These are phyloP conservation scores for Tryphoninae sp. DNA, from an alignment of 2,888 invertebrate species.

Conservation along the genomic window DNA sequence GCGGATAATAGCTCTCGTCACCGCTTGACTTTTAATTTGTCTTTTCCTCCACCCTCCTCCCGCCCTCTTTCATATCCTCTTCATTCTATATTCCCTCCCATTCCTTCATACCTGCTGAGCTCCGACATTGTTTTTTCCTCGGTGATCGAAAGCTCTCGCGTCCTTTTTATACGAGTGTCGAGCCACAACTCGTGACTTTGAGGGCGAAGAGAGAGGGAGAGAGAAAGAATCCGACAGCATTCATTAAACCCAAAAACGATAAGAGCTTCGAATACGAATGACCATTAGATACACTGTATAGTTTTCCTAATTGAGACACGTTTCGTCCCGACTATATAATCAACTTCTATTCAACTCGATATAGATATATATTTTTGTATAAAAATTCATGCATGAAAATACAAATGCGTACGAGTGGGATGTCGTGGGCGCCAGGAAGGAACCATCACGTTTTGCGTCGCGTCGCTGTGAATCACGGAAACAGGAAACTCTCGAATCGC, in stretches of 20 bases:
- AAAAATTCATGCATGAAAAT: conserved; percentile 3
- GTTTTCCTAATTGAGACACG: conserved; percentile 50
- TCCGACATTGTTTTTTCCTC: conserved; percentile 27
- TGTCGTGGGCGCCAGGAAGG: conserved; percentile 73
- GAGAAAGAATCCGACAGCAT: background rate
- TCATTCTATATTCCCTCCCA: background rate
- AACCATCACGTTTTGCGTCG: conserved; percentile 68
- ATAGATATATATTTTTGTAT: conserved; percentile 8
- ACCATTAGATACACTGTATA: background rate
- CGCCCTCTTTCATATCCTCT: conserved; percentile 1
- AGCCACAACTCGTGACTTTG: background rate
- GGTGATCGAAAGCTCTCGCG: conserved; percentile 13
- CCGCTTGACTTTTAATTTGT: conserved; percentile 58
- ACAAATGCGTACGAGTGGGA: conserved; percentile 60
- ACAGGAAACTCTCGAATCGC: conserved; percentile 74
- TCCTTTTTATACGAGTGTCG: background rate
- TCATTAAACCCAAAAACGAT: conserved; percentile 20
- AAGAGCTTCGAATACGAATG: conserved; percentile 46
- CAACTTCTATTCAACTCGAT: conserved; percentile 9
- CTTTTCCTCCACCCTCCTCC: conserved; percentile 1
- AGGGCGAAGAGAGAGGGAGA: background rate
- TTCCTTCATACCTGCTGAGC: background rate
- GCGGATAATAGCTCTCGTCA: conserved; percentile 53
- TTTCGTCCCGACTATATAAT: conserved; percentile 1
- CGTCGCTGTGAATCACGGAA: conserved; percentile 73